Percentiles rank a stretch among this genome's conserved stretches.
phyloP scores from a whole-genome alignment of 2,888 invertebrate species.

The Chironomus tentans region DNA sequence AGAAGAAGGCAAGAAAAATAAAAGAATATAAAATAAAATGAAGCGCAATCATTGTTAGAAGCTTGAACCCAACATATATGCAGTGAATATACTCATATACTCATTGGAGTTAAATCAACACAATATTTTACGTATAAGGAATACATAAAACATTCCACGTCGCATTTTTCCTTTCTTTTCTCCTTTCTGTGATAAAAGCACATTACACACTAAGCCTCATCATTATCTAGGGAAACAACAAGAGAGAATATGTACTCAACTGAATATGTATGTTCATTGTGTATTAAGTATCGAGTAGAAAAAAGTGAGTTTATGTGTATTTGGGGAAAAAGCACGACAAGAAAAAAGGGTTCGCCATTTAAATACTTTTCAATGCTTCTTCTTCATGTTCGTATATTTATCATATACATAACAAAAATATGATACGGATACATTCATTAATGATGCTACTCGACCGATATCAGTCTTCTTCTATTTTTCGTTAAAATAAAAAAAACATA shows the following conservation, averaged over 20 bases:
- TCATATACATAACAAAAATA: neutral
- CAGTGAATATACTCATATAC: neutral
- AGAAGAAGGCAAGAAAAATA: no score
- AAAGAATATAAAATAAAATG: no score
- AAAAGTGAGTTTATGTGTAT: neutral
- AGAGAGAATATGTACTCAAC: neutral
- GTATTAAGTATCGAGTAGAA: neutral
- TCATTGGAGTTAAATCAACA: neutral
- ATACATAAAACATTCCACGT: neutral
- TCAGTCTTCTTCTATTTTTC: neutral
- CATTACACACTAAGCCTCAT: constrained; percentile 15
- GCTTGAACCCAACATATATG: neutral
- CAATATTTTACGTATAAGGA: neutral
- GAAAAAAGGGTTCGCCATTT: constrained; percentile 12
- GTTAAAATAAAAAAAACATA: neutral
- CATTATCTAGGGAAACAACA: constrained; percentile 10
- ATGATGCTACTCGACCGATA: constrained; percentile 21
- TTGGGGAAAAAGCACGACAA: neutral
- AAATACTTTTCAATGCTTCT: neutral
- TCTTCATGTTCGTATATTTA: no score
- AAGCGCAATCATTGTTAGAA: neutral
- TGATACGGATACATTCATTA: constrained; percentile 14
- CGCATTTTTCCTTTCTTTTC: neutral
- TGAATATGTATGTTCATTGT: neutral
- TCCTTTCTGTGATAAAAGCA: neutral